These are phyloP conservation scores for Drosophila ironensis DNA, from an alignment of 1,140 invertebrate species.

Conservation along the genomic window DNA sequence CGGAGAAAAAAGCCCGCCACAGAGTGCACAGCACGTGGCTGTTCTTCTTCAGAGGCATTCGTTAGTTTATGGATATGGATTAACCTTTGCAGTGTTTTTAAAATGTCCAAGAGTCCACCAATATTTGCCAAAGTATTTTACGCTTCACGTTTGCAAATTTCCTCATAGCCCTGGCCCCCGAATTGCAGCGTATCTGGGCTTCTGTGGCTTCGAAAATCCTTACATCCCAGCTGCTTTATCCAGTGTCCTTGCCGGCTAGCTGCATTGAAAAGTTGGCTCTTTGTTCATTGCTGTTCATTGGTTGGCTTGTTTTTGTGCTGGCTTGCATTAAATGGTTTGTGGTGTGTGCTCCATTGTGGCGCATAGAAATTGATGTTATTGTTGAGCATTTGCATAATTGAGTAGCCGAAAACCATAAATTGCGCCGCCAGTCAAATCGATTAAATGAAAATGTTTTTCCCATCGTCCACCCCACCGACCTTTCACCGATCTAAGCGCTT, in stretches of 20 bases:
- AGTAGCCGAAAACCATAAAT: slow-evolving; percentile 31
- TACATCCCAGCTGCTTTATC: neutral
- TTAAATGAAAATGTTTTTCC: slow-evolving; percentile 1
- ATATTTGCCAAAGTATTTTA: no score
- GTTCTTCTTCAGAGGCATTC: no score
- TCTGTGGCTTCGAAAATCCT: neutral
- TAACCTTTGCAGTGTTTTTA: no score
- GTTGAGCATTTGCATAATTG: slow-evolving; percentile 53
- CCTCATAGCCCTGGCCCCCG: no score
- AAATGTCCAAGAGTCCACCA: no score
- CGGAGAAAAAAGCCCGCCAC: neutral
- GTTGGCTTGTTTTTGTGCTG: slow-evolving; percentile 3
- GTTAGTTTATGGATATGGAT: no score
- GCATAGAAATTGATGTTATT: slow-evolving; percentile 15
- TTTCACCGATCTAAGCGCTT: no score
- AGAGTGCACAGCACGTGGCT: no score
- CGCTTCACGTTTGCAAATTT: no score
- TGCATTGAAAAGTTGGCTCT: neutral
- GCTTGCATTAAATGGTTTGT: slow-evolving; percentile 13
- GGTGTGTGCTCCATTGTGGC: neutral
- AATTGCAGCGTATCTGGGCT: neutral
- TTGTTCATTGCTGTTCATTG: slow-evolving; percentile 2
- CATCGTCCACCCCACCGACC: no score
- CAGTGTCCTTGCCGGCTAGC: neutral
- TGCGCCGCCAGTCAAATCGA: slow-evolving; percentile 12